Base-by-base conservation (phyloP, 2,113 vertebrate genomes). In the Geothlypis trichas region DNA sequence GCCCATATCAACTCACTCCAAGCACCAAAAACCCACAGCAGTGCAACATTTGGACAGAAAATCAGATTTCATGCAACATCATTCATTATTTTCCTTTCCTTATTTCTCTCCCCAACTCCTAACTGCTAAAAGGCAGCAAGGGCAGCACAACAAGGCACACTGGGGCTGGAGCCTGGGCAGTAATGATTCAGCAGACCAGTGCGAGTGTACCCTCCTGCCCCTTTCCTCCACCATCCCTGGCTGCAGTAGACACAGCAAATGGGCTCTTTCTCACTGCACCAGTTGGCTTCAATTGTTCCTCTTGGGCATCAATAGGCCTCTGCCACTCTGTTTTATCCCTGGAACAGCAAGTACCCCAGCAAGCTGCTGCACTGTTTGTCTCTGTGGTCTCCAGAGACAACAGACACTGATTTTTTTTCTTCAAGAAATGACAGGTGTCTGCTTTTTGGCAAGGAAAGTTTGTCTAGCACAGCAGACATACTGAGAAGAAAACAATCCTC, bases 261-360 rank as follows among this genome's bases (percentile, higher is more conserved):
- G 80, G 84, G 57, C 1, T 33, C 73, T 89, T 92, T 92, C 80
- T 95, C 84, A 92, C 74, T 2, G 0, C 57, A 82, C 80, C 86
- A 94, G 86, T 95, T 92, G 94, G 93, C 35, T 82, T 42, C 87
- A 78, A 19, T 92, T 95, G 72, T 93, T 90, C 37, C 55, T 71
- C 5, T n/a, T 15, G 11, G 83, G 52, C 93, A 65, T 87, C 90
- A 94, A 68, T 35, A 89, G 93, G 47, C 68, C 69, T 69, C 68
- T 0, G 0, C 24, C 5, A 12, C 52, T 74, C 61, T 11, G 3
- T 41, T 93, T 92, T 65, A 77, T 83, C 52, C 73, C 61, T 5
- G 4, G 15, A 77, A 33, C 63, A 88, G 68, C 0, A 0, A 94
- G 72, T 61, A 57, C 16, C 46, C 54, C 39, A 82, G 68, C 91